Evolutionary conservation across 2,797 vertebrate genomes (phyloP), one percentile per base, ranked within the genome.

Genomic region (Rhinichthys osculus): DNA sequence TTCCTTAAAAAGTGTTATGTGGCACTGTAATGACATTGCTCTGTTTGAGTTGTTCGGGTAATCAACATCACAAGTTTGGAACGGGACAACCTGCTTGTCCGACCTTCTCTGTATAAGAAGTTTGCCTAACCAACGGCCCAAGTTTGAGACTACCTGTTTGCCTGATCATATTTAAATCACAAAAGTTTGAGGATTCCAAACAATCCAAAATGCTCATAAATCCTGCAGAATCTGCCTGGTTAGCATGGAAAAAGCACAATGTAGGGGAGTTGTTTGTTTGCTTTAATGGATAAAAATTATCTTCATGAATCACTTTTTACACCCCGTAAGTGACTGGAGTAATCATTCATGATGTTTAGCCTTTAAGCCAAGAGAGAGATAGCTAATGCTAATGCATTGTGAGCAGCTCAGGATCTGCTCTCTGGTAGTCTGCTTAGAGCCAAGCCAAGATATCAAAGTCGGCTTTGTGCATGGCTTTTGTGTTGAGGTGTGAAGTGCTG

Each of bases 361-460:
- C 76, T 72, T 85, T 64, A 83, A 83, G 80, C 70, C 64, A n/a
- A 33, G 59, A 67, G n/a, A 66, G 71, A 69, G 79, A 86, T 59
- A 69, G 71, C 59, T 57, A 76, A 66, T 81, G 59, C 16, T 38
- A 40, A 52, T 38, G 59, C 40, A 62, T 59, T 72, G 59, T n/a
- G 44, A 67, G 66, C 47, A 64, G 42, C 84, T 57, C 47, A 50
- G 54, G 30, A 52, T 66, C 72, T 40, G 72, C 62, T 52, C 47
- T 66, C 82, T 77, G 30, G 72, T 77, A 38, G 69, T 59, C 69
- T 42, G 44, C 57, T 78, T 77, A 33, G 52, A 85, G 71, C 35
- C 59, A 19, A 54, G 11, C 47, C 14, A 33, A 47, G 79, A 78
- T 78, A 76, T 27, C 59, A 81, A 78, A 50, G 30, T 73, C 42